Base-by-base conservation (phyloP, 1,140 invertebrate genomes). In the Euborellia annulipes region DNA sequence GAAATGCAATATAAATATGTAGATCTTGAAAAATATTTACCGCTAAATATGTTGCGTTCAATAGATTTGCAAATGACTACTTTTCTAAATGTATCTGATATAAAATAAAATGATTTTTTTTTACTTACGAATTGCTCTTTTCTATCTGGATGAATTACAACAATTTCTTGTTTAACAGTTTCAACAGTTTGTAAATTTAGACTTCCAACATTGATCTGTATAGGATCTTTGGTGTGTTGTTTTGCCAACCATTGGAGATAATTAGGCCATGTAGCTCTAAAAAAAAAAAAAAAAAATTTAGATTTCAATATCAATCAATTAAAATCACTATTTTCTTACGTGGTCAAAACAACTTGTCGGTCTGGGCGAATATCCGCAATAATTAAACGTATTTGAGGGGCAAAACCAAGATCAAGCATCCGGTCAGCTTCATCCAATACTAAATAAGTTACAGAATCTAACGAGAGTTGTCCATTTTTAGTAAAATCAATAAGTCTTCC, bases 371-470 rank as follows among this genome's bases (percentile, higher is more conserved):
- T 75, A 59, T 85, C 79, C 17, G 85, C 56, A 43, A 92, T 58
- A 40, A 82, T 76, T 51, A 85, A 85, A 27, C 79, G 70, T 43
- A 93, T 91, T 56, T 91, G 85, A 57, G 83, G 83, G 58, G 88
- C 85, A 61, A 89, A 88, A 8, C 84, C 85, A 78, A 88, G 79
- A 53, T 88, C 83, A 43, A 85, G 60, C 82, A 89, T 88, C 39
- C 83, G 69, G 62, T 89, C 85, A 1, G 85, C 88, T 68, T 91
- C 88, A 63, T 93, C 88, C n/a, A 92, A 64, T n/a, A 92, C 85
- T 36, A 95, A 67, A 62, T 86, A 94, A 0, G 86, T 87, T 18
- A 89, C 78, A 17, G 76, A 70, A 14, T 27, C 23, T 11, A 27
- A 27, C 4, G 23, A 27, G 11, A 27, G 36, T 46, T 47, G 42